Conservation (phyloP, 2,113 vertebrate genomes). For the Oceanites oceanicus region DNA sequence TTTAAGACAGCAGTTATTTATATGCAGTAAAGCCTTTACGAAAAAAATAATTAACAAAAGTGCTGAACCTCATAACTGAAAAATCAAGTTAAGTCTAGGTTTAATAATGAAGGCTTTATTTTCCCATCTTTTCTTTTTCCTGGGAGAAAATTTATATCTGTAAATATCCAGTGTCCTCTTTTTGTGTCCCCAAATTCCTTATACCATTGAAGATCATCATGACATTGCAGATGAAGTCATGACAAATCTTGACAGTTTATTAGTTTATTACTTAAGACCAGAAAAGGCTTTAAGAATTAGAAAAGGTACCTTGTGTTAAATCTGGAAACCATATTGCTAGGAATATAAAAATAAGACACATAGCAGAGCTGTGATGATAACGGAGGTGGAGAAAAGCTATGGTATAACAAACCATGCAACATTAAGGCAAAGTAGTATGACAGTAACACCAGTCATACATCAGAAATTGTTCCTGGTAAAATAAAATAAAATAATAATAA, state of each 20-base stretch:
- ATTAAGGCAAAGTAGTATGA: background rate
- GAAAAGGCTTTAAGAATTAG: background rate
- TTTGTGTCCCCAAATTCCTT: background rate
- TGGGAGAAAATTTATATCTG: background rate
- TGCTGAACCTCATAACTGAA: background rate
- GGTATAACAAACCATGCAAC: background rate
- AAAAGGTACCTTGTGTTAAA: background rate
- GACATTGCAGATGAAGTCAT: background rate
- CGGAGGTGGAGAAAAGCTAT: background rate
- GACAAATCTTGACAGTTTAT: background rate
- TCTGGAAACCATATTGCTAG: background rate
- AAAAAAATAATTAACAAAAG: background rate
- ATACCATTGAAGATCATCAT: background rate
- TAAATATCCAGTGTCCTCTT: background rate
- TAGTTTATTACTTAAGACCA: background rate
- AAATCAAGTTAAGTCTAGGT: background rate
- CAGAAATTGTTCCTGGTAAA: constrained; percentile 22
- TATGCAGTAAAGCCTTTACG: background rate
- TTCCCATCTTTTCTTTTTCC: background rate
- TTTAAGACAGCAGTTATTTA: background rate
- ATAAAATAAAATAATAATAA: background rate
- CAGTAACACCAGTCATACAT: background rate
- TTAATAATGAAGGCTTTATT: background rate
- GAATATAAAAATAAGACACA: background rate
- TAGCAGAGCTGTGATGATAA: background rate